Conservation (phyloP, 2,797 vertebrate species). For the Peromyscus nudipes region DNA sequence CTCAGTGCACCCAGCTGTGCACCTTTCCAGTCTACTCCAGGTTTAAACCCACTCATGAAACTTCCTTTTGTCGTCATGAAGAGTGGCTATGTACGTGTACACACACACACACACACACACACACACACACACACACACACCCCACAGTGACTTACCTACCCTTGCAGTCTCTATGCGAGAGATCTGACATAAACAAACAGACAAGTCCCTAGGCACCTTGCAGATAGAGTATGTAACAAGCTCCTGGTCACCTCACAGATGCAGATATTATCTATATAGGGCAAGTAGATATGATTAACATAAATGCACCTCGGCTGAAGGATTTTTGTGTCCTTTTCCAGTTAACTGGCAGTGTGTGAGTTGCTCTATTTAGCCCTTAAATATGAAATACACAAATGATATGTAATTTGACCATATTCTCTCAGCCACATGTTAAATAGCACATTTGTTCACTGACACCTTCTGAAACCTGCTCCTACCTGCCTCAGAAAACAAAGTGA, state of each 20-base stretch:
- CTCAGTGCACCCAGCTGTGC: too few relatives aligned
- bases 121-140: not conserved
- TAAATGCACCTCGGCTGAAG: not conserved
- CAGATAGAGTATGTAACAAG: not conserved
- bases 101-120: not conserved
- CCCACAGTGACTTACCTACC: not conserved
- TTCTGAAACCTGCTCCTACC: slow-evolving; percentile 40
- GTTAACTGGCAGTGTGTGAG: not conserved
- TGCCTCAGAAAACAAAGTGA: not conserved
- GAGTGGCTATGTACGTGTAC: fast-evolving
- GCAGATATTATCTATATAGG: slow-evolving; percentile 68
- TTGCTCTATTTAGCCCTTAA: not conserved
- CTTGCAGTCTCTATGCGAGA: slow-evolving; percentile 20
- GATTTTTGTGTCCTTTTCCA: not conserved
- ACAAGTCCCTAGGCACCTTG: not conserved
- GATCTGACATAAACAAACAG: slow-evolving; percentile 21
- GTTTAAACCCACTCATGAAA: not conserved
- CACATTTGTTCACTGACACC: not conserved
- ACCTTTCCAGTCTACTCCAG: not conserved
- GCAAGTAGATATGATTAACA: slow-evolving; percentile 16
- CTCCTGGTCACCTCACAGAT: not conserved
- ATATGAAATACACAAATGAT: slow-evolving; percentile 24
- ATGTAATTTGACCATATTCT: not conserved
- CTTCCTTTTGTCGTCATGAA: not conserved
- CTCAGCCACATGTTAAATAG: not conserved